Conservation (phyloP, 2,888 invertebrate genomes). For the Baccha elongata region DNA sequence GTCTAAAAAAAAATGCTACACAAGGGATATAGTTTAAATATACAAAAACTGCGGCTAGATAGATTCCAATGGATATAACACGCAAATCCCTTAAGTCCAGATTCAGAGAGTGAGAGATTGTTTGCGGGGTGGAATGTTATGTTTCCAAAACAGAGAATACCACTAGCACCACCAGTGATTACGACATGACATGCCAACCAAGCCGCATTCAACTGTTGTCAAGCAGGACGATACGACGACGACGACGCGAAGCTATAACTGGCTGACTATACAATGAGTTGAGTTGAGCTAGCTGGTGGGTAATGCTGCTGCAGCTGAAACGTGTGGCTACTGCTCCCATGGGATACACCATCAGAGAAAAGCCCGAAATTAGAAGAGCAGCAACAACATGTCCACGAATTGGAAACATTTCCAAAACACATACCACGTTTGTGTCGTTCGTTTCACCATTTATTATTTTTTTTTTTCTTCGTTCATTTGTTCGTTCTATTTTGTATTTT, state of each 20-base stretch:
- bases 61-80: conserved; percentile 35
- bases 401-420: conserved; percentile 70
- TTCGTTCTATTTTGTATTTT: conserved; percentile 34
- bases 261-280: background rate
- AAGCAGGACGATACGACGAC: conserved; percentile 26
- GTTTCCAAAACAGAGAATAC: conserved; percentile 67
- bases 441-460: conserved; percentile 11
- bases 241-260: conserved; percentile 1
- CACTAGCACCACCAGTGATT: conserved; percentile 64
- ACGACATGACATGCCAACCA: conserved; percentile 68
- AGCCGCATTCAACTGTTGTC: conserved; percentile 71
- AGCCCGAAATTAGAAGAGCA: conserved; percentile 60
- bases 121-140: conserved; percentile 40
- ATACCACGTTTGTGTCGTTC: conserved; percentile 54
- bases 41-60: conserved; percentile 40
- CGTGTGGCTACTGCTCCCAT: conserved; percentile 49
- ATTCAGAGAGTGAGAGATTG: conserved; percentile 5
- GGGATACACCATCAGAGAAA: conserved; percentile 56
- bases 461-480: background rate
- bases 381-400: conserved; percentile 69
- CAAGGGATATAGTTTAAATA: conserved; percentile 41
- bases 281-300: conserved; percentile 22
- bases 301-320: conserved; percentile 46
- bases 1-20: conserved; percentile 21
- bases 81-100: conserved; percentile 48